These are phyloP conservation scores for Mastacembelus armatus DNA, from an alignment of 2,797 vertebrate species.

Conservation along the genomic window DNA sequence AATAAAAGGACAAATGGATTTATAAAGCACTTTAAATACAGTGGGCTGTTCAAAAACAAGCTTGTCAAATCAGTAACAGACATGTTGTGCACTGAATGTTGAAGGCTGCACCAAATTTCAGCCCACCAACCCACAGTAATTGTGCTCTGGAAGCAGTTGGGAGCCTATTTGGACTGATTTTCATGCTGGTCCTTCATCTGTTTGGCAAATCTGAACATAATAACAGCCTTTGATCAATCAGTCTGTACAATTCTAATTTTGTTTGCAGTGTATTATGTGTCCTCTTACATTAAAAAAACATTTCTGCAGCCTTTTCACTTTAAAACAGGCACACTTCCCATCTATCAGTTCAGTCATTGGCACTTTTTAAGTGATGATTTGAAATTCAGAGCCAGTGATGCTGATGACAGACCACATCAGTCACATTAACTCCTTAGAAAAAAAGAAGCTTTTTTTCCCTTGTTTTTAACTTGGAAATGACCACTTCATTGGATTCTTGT, in stretches of 20 bases:
- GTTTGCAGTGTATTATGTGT: conserved; percentile 24
- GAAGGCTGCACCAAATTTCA: conserved; percentile 17
- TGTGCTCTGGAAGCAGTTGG: conserved; percentile 36
- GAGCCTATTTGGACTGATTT: conserved; percentile 46
- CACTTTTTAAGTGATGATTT: conserved; percentile 23
- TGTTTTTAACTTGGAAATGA: conserved; percentile 35
- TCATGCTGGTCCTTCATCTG: conserved; percentile 50
- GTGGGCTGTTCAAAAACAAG: conserved; percentile 16
- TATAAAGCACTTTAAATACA: conserved; percentile 8
- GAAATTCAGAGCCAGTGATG: conserved; percentile 21
- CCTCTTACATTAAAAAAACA: conserved; percentile 7
- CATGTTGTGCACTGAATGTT: conserved; percentile 16
- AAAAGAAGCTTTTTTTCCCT: conserved; percentile 45
- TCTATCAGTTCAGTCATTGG: conserved; percentile 7
- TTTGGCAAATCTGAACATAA: conserved; percentile 41
- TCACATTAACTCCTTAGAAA: conserved; percentile 44
- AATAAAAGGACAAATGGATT: background rate
- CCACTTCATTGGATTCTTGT: conserved; percentile 47
- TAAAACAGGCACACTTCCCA: conserved; percentile 18
- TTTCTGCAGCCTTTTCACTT: conserved; percentile 15
- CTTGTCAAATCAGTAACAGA: conserved; percentile 1
- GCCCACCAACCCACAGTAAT: conserved; percentile 29
- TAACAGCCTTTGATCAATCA: conserved; percentile 54
- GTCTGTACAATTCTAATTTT: conserved; percentile 45
- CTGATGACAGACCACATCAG: conserved; percentile 7